Evolutionary conservation across 2,888 invertebrate species (phyloP), one percentile per base, ranked within the genome.

Genomic region (Eubasilissa splendida): DNA sequence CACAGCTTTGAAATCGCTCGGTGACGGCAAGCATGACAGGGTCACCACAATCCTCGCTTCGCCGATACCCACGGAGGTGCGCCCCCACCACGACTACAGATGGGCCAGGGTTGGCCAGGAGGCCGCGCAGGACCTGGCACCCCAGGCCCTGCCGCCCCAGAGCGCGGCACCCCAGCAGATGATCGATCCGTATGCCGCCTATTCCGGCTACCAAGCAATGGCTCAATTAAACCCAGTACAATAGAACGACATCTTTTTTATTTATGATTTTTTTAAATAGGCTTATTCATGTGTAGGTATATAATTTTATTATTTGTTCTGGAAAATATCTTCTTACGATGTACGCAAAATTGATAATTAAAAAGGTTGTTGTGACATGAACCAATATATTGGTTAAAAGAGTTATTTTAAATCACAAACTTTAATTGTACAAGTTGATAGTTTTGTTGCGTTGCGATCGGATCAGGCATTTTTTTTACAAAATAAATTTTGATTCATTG

Each of bases 101-200:
- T 83, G 83, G 83, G 80, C 81, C 59, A 76, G 83, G 12, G 76
- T 80, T 50, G 83, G 79, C 7, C 80, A 82, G 58, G 80, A 82
- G 22, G 58, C 58, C 31, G 22, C 50, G 1, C 76, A 42, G 53
- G 52, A 5, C 65, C 14, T 73, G 22, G n/a, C 58, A 7, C 58
- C 73, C 12, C 73, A 73, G 12, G 33, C 14, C 22, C 14, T 4
- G 4, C 65, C 68, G 10, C 58, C 56, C 8, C 78, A 71, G 14
- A 33, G 50, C 10, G 74, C 58, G 56, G 81, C 52, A 0, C 63
- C 60, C 53, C 79, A 81, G 74, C 80, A 79, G 14, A 31, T 65
- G 33, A 65, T 76, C 42, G 80, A 77, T 31, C 59, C 73, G 3
- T 80, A 80, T n/a, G 56, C 73, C n/a, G 60, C 80, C 7, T 80